A percentile compares a stretch with the other conserved stretches of the same genome.
phyloP scores from a whole-genome alignment of 2,797 vertebrate genomes.

The Lerista edwardsae region DNA sequence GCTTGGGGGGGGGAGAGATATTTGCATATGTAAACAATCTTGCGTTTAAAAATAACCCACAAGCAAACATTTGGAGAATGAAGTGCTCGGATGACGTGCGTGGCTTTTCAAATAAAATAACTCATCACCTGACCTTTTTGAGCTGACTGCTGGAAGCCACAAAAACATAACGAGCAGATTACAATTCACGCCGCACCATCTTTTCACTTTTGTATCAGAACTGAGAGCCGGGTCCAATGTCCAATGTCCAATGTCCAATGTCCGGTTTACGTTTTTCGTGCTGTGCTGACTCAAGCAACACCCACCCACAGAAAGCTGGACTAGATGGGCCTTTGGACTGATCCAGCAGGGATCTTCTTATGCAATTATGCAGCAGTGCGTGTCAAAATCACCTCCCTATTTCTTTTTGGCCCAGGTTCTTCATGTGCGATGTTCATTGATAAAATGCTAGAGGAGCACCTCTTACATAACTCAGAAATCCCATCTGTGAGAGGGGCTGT shows the following conservation, averaged over 20 bases:
- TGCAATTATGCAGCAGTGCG: too few relatives aligned
- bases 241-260: neutral
- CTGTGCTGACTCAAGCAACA: too few relatives aligned
- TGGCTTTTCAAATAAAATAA: conserved; percentile 42
- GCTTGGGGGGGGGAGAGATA: neutral
- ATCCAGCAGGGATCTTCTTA: too few relatives aligned
- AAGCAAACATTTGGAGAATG: conserved; percentile 15
- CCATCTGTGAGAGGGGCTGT: too few relatives aligned
- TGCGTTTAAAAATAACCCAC: conserved; percentile 43
- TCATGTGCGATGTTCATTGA: too few relatives aligned
- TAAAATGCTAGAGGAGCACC: too few relatives aligned
- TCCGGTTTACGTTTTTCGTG: neutral
- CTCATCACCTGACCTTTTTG: conserved; percentile 29
- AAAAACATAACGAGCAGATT: neutral
- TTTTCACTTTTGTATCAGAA: neutral
- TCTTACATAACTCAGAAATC: too few relatives aligned
- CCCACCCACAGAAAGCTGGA: neutral
- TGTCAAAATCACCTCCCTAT: too few relatives aligned
- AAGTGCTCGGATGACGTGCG: neutral
- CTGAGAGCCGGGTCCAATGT: neutral
- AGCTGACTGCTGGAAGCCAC: conserved; percentile 10
- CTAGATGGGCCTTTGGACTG: too few relatives aligned
- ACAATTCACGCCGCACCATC: neutral
- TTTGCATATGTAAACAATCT: conserved; percentile 24
- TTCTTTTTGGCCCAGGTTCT: too few relatives aligned